These are phyloP conservation scores for Harpagoxenus sublaevis DNA, from an alignment of 2,888 invertebrate species.

Conservation along the genomic window DNA sequence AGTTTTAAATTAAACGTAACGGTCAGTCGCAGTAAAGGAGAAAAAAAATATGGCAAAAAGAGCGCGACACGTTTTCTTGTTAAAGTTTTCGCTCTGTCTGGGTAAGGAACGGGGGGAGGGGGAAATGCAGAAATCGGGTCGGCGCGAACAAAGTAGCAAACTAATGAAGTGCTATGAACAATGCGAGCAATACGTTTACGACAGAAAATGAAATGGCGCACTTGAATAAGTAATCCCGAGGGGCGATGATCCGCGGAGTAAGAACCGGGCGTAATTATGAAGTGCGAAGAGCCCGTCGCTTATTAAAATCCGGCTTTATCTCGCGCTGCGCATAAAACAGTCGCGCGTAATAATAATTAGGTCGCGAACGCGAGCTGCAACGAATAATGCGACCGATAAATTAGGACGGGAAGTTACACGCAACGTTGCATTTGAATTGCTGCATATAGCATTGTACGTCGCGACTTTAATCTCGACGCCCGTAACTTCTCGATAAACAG, in stretches of 20 bases:
- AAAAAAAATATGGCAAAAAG: slow-evolving; percentile 21
- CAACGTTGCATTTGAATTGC: slow-evolving; percentile 10
- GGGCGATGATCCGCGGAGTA: slow-evolving; percentile 22
- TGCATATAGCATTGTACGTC: neutral
- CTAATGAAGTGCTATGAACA: slow-evolving; percentile 41
- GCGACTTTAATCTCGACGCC: neutral
- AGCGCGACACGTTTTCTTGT: slow-evolving; percentile 42
- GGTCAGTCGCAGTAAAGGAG: slow-evolving; percentile 15
- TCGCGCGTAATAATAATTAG: slow-evolving; percentile 19
- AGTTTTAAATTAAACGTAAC: slow-evolving; percentile 42
- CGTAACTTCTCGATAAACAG: neutral
- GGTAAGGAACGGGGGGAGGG: neutral
- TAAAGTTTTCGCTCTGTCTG: slow-evolving; percentile 36
- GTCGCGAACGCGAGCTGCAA: neutral
- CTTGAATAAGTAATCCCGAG: slow-evolving; percentile 38
- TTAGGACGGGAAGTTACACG: slow-evolving; percentile 11
- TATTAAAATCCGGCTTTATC: slow-evolving; percentile 37
- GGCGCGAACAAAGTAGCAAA: slow-evolving; percentile 36
- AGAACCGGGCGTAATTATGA: slow-evolving; percentile 17
- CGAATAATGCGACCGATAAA: slow-evolving; percentile 11
- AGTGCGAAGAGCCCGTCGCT: neutral
- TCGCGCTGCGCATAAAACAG: neutral
- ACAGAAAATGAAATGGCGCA: slow-evolving; percentile 48
- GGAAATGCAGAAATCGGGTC: slow-evolving; percentile 16
- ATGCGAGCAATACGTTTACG: slow-evolving; percentile 37